Percentiles rank a stretch among this genome's conserved stretches.
phyloP scores from a whole-genome alignment of 2,888 invertebrate species.

The Euspilapteryx auroguttella region DNA sequence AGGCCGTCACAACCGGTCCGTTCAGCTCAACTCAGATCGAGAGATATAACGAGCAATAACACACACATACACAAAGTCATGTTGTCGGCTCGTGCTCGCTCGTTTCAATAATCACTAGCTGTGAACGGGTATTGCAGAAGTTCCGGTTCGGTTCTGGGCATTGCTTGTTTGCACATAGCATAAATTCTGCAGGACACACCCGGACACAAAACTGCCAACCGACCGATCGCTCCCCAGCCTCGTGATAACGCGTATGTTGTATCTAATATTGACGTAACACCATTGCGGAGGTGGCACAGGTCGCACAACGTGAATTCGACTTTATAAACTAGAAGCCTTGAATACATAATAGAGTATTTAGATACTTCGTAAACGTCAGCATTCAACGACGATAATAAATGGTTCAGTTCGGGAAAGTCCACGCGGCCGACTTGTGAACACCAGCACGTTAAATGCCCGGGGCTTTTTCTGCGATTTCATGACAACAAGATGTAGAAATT shows the following conservation, averaged over 20 bases:
- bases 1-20: conserved; percentile 56
- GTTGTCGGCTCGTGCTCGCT: conserved; percentile 14
- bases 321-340: conserved; percentile 19
- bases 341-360: conserved; percentile 17
- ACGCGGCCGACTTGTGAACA: conserved; percentile 4
- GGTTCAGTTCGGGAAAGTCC: conserved; percentile 28
- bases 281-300: conserved; percentile 34
- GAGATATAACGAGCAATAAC: conserved; percentile 31
- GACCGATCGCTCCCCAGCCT: conserved; percentile 38
- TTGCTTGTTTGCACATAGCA: conserved; percentile 15
- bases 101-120: conserved; percentile 13
- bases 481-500: no score
- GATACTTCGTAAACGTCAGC: conserved; percentile 32
- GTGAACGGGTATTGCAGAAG: conserved; percentile 14
- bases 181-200: conserved; percentile 39
- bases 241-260: conserved; percentile 44
- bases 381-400: conserved; percentile 50
- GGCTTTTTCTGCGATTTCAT: no score
- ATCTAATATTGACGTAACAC: conserved; percentile 50
- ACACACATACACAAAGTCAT: conserved; percentile 17
- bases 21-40: conserved; percentile 38
- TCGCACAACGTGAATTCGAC: conserved; percentile 29
- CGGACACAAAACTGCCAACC: conserved; percentile 45
- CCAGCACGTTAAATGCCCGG: no score
- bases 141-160: conserved; percentile 21